phyloP scores from a whole-genome alignment of 2,797 vertebrate genomes.

The Sebastes miniatus region DNA sequence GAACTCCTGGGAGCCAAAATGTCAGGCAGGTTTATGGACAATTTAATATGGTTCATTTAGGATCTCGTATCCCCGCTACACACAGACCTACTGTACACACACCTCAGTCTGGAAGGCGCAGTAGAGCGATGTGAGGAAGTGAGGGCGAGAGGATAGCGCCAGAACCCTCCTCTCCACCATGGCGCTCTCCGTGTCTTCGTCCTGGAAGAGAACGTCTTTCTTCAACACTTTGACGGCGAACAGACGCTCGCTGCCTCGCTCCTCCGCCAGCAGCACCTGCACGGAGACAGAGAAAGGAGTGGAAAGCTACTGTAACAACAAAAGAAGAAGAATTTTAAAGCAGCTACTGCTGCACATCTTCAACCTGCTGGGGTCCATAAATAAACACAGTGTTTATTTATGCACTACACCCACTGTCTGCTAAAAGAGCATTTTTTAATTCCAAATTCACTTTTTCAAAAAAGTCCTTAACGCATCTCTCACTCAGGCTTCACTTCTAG shows the following conservation, averaged over 20 bases:
- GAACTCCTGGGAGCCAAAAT: constrained; percentile 57
- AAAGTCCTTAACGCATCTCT: not conserved
- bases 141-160: constrained; percentile 84
- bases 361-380: not conserved
- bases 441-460: not conserved
- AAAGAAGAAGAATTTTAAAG: not conserved
- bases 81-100: constrained; percentile 23
- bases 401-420: not conserved
- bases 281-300: not conserved
- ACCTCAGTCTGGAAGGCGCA: constrained; percentile 91
- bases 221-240: constrained; percentile 93
- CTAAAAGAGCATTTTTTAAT: not conserved
- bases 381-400: constrained; percentile 28
- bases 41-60: constrained; percentile 45
- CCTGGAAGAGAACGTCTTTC: constrained; percentile 94
- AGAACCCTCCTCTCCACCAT: constrained; percentile 92
- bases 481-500: not conserved
- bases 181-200: constrained; percentile 93
- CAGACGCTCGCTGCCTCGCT: constrained; percentile 87
- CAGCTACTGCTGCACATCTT: not conserved
- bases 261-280: constrained; percentile 91
- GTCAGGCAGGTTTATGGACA: constrained; percentile 40
- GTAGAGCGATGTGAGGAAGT: constrained; percentile 92
- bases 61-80: not conserved
- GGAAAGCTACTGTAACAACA: too few species aligned